A percentile compares a stretch with the other conserved stretches of the same genome.
Conservation (phyloP, 2,888 invertebrate genomes). For the Oxytorus armatus region DNA sequence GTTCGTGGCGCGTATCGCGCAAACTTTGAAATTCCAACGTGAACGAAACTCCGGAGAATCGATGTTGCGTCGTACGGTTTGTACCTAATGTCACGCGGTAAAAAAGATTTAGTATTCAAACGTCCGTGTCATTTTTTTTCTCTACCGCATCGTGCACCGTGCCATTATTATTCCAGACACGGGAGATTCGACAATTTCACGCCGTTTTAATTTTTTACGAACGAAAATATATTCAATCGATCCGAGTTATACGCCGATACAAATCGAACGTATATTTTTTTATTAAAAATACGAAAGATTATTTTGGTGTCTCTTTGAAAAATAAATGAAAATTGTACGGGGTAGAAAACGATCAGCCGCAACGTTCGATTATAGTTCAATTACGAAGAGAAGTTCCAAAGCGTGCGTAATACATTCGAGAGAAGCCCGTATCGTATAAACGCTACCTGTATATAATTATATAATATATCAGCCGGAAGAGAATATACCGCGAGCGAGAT, state of each 20-base stretch:
- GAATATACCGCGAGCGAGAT: slow-evolving; percentile 19
- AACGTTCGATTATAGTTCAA: slow-evolving; percentile 4
- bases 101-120: too few relatives aligned
- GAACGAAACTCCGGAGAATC: neutral
- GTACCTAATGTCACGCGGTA: neutral
- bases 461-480: neutral
- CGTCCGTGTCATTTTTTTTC: neutral
- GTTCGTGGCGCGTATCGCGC: slow-evolving; percentile 27
- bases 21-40: slow-evolving; percentile 45
- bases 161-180: too few relatives aligned
- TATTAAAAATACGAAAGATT: neutral
- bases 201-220: slow-evolving; percentile 67
- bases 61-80: neutral
- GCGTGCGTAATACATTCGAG: neutral
- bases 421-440: neutral
- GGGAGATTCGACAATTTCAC: slow-evolving; percentile 64
- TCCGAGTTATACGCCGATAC: too few relatives aligned
- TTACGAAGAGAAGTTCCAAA: neutral
- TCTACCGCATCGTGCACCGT: too few relatives aligned
- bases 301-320: neutral
- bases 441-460: neutral
- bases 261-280: too few relatives aligned
- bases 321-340: too few relatives aligned
- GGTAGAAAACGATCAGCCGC: neutral
- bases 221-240: too few relatives aligned